Evolutionary conservation across 2,797 vertebrate genomes (phyloP), one percentile per base, ranked within the genome.

Genomic region (Lagorchestes hirsutus): DNA sequence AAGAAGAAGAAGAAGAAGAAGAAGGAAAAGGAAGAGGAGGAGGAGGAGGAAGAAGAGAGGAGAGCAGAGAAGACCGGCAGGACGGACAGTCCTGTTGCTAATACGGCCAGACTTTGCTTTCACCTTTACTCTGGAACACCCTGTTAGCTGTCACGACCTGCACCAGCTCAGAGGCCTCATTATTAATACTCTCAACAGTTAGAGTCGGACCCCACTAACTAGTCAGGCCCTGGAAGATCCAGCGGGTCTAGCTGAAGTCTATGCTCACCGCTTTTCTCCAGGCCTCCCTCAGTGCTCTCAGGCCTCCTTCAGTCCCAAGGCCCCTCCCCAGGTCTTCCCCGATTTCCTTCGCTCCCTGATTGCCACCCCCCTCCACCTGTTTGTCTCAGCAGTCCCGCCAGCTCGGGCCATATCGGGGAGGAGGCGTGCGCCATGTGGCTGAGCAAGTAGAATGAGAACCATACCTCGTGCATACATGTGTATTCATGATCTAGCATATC

Each of bases 11-110:
- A 97, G 97, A 96, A 98, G 96, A 95, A 97, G 96, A 98, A 92
- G 98, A 98, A 98, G 98, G 98, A 98, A 98, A 98, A 98, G 98
- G 98, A 46, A 93, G 92, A 97, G 50, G 50, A 52, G 50, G 95
- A 90, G 90, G 74, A 27, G 93, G 90, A 94, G 92, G 27, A 0
- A 0, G 18, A 92, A 40, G 58, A 91, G 94, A 58, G 67, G 31
- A 92, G 97, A 91, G 97, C 54, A 91, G 94, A 91, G 5, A 5
- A 28, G 91, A 56, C 96, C 95, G 28, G 46, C 93, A 56, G 97
- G 97, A 90, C 91, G 29, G 57, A 58, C 5, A 24, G 24, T 57
- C 5, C 27, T 55, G 91, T 90, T 4, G 27, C 92, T 96, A 96
- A 98, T 82, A 96, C 98, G 98, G 98, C 98, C 98, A 98, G 67